These are phyloP conservation scores for Lucilia sericata DNA, from an alignment of 1,140 invertebrate genomes.

Conservation along the genomic window DNA sequence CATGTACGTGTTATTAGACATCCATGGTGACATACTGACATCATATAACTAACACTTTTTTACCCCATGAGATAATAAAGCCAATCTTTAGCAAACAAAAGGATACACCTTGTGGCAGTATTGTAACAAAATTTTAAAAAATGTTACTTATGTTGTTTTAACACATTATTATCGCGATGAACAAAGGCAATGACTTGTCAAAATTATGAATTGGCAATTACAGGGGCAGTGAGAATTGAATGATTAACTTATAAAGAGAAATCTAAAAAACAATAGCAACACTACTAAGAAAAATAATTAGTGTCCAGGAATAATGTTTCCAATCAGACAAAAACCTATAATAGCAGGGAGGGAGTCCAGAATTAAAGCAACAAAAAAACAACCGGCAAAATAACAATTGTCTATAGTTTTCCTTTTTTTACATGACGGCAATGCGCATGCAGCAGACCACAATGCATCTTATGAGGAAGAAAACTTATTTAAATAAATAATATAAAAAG, in stretches of 20 bases:
- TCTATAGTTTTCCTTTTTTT: neutral
- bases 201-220: neutral
- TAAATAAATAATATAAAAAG: neutral
- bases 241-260: neutral
- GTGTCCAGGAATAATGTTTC: too few relatives aligned
- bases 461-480: neutral
- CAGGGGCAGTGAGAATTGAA: neutral
- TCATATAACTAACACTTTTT: too few relatives aligned
- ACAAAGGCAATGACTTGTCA: conserved; percentile 26
- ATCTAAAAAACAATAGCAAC: neutral
- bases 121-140: too few relatives aligned
- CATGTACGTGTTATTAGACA: neutral
- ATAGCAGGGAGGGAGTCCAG: neutral
- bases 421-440: neutral
- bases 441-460: neutral
- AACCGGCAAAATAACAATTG: neutral
- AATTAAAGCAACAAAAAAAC: neutral
- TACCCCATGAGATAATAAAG: too few relatives aligned
- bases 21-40: too few relatives aligned
- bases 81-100: too few relatives aligned
- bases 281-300: neutral
- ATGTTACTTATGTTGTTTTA: too few relatives aligned
- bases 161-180: neutral
- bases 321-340: too few relatives aligned
- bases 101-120: too few relatives aligned